Evolutionary conservation across 2,888 invertebrate species (phyloP), one percentile per base, ranked within the genome.

Genomic region (Drosophila kuntzei): DNA sequence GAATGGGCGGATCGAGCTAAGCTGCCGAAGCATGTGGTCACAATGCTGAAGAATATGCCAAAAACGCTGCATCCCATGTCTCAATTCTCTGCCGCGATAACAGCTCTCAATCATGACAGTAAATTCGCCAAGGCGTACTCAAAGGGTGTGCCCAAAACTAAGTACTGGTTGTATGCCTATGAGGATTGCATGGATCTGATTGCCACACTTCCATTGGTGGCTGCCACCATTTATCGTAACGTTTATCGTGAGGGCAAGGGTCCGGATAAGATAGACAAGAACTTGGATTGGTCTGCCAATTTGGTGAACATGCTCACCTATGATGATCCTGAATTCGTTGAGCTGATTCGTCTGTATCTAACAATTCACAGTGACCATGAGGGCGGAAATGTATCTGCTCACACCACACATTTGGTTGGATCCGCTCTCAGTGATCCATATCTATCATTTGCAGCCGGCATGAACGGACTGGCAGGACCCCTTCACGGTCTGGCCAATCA

Each of bases 401-500:
- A 97, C 90, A 94, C 97, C 1, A 95, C 95, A 27, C 96, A 96
- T 90, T 92, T 97, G 81, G 96, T 97, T 0, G 96, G 96, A 18
- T 96, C 96, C 39, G 96, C 97, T 9, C 92, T 97, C 27, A 95
- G 95, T 58, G 96, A 97, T 91, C 96, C 97, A 0, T 97, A 96
- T 90, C 93, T 97, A 8, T 95, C 96, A 22, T 96, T 95, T 90
- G 94, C 96, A 49, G 96, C 95, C 50, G 96, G 96, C 67, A 94
- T 97, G 94, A 95, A 95, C 90, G 97, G 97, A 20, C 92, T 97
- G 20, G 97, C 97, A 58, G 97, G 97, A 34, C 97, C 97, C 12
- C 94, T 97, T 18, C 97, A 97, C 90, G 97, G 97, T 57, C 93
- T 97, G 34, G 97, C 97, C 69, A 97, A 97, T 91, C 97, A 97